A percentile compares a stretch with the other conserved stretches of the same genome.
These are phyloP conservation scores for Dendrolimus houi DNA, from an alignment of 2,888 invertebrate genomes.

Conservation along the genomic window DNA sequence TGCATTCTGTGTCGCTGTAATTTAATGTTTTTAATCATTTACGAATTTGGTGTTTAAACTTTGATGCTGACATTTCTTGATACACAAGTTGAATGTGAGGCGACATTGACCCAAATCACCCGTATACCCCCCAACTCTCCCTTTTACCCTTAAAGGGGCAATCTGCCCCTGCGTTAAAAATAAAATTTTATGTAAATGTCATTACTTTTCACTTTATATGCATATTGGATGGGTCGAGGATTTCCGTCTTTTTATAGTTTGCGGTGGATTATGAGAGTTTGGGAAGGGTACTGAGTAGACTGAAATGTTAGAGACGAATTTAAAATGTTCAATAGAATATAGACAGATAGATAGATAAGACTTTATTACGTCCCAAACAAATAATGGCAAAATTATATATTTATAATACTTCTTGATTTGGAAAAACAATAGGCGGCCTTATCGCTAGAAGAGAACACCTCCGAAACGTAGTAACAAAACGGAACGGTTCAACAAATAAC, in stretches of 20 bases:
- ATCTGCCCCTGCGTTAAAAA: conserved; percentile 19
- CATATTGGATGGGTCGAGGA: conserved; percentile 24
- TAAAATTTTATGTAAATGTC: conserved; percentile 30
- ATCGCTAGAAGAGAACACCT: too few species aligned
- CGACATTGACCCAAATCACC: conserved; percentile 49
- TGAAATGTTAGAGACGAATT: too few species aligned
- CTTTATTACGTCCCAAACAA: neutral
- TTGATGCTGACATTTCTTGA: too few species aligned
- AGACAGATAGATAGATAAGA: too few species aligned
- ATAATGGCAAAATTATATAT: neutral
- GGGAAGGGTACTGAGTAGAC: conserved; percentile 15
- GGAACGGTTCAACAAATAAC: too few species aligned
- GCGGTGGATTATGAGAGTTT: conserved; percentile 6
- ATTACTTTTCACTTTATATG: conserved; percentile 29
- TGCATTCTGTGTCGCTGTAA: too few species aligned
- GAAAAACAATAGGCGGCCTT: too few species aligned
- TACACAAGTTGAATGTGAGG: conserved; percentile 42
- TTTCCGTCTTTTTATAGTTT: conserved; percentile 12
- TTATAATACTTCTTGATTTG: neutral
- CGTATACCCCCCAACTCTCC: conserved; percentile 3
- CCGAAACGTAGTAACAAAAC: too few species aligned
- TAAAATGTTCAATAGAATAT: too few species aligned
- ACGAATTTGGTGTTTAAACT: too few species aligned
- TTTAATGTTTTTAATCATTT: too few species aligned
- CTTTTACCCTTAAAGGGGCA: conserved; percentile 9